Evolutionary conservation across 2,888 invertebrate species (phyloP), one percentile per base, ranked within the genome.

Genomic region (Hanleya hanleyi): DNA sequence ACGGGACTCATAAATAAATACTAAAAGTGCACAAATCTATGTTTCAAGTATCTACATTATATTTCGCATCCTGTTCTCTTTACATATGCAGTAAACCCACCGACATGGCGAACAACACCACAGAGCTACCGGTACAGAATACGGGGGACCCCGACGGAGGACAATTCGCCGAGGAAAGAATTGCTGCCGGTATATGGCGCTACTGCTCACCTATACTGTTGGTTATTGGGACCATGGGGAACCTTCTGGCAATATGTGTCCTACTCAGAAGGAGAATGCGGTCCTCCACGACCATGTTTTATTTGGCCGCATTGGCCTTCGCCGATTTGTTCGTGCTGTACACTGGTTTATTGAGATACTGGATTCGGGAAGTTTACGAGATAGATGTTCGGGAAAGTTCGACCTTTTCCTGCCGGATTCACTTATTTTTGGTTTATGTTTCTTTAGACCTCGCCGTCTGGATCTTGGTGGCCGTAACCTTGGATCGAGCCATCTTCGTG

Each of bases 401-500:
- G 0, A 73, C 80, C 47, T 74, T 80, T 3, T 76, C 78, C 5
- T 89, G 89, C 68, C 85, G 86, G 69, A 36, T 86, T 1, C 87
- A 88, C 74, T 84, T 81, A 22, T 87, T 87, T 69, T 41, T 86
- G 1, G 87, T 88, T 4, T 89, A 88, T 74, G 69, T 83, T 0
- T 78, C 82, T 0, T 74, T 86, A 35, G 88, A 87, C 51, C 77
- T 83, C 29, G 84, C 87, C 36, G 86, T 86, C 0, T 89, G 88
- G 88, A 79, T 86, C 7, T 71, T 88, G 9, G 87, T 88, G 4
- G 81, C 85, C 0, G 86, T 88, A 32, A 88, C 87, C 7, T 69
- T 87, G 4, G 88, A 89, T 70, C 77, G 89, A 18, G 87, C 86
- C 70, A 68, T 89, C 12, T 85, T 81, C 18, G 87, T 89, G 0